A percentile compares a stretch with the other conserved stretches of the same genome.
Evolutionary conservation across 2,797 vertebrate species (phyloP).

Genomic region (Rhinichthys osculus): DNA sequence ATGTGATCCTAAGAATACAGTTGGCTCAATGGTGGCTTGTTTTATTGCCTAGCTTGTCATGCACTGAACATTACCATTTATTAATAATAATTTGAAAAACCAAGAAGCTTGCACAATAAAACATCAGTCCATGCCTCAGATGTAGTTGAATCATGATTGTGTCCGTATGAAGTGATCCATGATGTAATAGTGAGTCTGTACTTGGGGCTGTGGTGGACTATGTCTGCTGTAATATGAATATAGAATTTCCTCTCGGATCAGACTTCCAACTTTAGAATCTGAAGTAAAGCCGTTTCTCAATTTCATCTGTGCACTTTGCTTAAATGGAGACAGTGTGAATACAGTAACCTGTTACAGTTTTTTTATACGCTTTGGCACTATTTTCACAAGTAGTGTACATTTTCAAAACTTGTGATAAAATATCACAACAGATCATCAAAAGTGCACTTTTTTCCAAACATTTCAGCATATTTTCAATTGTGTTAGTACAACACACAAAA

Average conservation of each 20-base stretch:
- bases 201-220: neutral
- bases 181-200: constrained; percentile 10
- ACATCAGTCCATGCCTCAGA: constrained; percentile 91
- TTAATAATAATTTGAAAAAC: constrained; percentile 90
- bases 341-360: neutral
- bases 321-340: neutral
- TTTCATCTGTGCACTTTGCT: neutral
- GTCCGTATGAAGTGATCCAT: constrained; percentile 4
- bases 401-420: neutral
- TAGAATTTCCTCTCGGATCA: neutral
- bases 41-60: constrained; percentile 3
- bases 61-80: constrained; percentile 78
- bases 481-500: too few relatives aligned
- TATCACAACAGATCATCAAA: too few relatives aligned
- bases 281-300: neutral
- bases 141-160: constrained; percentile 68
- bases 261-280: neutral
- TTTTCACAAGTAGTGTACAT: neutral
- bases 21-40: constrained; percentile 42
- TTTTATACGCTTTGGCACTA: neutral
- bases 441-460: too few relatives aligned
- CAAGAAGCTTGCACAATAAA: constrained; percentile 87
- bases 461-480: too few relatives aligned
- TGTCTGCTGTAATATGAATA: constrained; percentile 12
- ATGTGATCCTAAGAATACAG: constrained; percentile 35